Base-by-base conservation (phyloP, 30 jellyfish, hydroid and myxozoan genomes). In the Aurelia coerulea region DNA sequence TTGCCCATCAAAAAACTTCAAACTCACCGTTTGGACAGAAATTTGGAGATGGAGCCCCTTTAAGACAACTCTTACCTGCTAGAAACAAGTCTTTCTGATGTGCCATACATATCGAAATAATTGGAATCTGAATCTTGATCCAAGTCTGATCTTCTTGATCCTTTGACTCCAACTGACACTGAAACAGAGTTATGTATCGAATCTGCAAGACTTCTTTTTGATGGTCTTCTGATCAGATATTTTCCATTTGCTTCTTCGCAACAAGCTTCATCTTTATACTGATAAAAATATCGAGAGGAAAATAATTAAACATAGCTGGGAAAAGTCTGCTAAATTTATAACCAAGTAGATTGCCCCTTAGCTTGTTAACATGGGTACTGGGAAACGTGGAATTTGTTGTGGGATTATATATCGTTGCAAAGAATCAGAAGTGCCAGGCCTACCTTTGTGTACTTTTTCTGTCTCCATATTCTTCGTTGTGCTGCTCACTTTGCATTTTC, bases 51-150 rank as follows among this genome's bases (percentile, higher is more conserved):
- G 29, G 29, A 23, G 29, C 29, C 5, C 0, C 5, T 5, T 37
- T 37, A 37, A 37, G 5, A 37, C 49, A 5, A 56, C 15, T 15
- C 79, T 35, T 63, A 84, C 93, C 64, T 73, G 15, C 86, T 59
- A n/a, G 93, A 74, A 63, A 42, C 67, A 32, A 59, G 31, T 4
- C 83, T 76, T n/a, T 73, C 87, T n/a, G 93, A 84, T 7, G 93
- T 76, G 5, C 98, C 98, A 67, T 94, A 94, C 98, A 94, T 94
- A 34, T 86, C 98, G 41, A 85, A 87, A 74, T 88, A 94, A 32
- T 87, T 73, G 5, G 90, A 58, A 73, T 94, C 97, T 69, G 93
- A 94, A 6, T 94, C 98, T 32, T 13, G 69, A 37, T 86, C 96
- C 12, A 76, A 79, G 18, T 88, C 95, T 9, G 97, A 92, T 49